phyloP scores from a whole-genome alignment of 2,888 invertebrate species.

The Microdon myrmicae region DNA sequence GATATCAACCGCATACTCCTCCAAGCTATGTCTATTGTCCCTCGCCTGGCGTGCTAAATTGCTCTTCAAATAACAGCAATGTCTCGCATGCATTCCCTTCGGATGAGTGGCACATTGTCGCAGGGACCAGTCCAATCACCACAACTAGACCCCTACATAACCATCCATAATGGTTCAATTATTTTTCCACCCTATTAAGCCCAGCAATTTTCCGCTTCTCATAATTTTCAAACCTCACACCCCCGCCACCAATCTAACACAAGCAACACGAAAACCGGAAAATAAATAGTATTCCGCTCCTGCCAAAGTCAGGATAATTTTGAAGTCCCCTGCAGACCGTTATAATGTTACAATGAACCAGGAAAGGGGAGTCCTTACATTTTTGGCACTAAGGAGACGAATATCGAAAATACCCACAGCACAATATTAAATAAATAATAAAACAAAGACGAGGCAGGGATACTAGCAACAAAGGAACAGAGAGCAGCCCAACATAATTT shows the following conservation, averaged over 20 bases:
- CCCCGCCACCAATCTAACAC: background rate
- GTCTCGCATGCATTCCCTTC: conserved; percentile 13
- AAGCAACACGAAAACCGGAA: conserved; percentile 2
- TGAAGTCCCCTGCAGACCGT: background rate
- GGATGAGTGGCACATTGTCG: conserved; percentile 9
- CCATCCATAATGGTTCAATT: conserved; percentile 72
- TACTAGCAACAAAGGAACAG: no score
- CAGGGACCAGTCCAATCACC: conserved; percentile 11
- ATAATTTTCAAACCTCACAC: conserved; percentile 25
- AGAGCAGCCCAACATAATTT: conserved; percentile 9
- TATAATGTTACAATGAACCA: conserved; percentile 8
- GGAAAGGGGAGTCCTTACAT: conserved; percentile 13
- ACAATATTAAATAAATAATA: conserved; percentile 37
- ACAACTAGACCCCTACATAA: conserved; percentile 12
- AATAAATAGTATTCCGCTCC: no score
- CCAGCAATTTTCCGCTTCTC: conserved; percentile 63
- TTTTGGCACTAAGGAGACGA: no score
- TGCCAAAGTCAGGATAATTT: conserved; percentile 1
- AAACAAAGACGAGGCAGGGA: no score
- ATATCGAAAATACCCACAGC: background rate
- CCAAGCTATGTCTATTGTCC: conserved; percentile 24
- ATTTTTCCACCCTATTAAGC: conserved; percentile 83
- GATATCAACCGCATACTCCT: conserved; percentile 30
- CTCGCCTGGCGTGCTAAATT: conserved; percentile 7
- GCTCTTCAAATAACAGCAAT: conserved; percentile 1